Conservation (phyloP, 2,888 invertebrate species). For the Rhagonycha fulva region DNA sequence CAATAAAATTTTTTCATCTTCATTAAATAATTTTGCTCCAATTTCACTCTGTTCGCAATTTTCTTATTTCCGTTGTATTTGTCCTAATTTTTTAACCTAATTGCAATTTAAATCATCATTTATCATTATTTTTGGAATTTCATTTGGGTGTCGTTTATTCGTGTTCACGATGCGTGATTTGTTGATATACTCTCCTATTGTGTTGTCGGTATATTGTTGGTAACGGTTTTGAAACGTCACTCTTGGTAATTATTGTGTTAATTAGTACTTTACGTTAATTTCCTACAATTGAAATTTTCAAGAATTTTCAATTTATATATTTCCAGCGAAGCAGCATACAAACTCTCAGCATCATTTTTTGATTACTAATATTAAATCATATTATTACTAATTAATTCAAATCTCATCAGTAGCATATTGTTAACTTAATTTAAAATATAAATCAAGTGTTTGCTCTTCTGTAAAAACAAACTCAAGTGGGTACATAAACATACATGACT, state of each 20-base stretch:
- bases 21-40: too few relatives aligned
- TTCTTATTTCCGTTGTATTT: background rate
- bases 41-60: background rate
- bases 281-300: background rate
- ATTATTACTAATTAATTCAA: background rate
- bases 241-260: background rate
- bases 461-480: background rate
- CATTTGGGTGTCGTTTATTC: conserved; percentile 1
- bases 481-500: conserved; percentile 8
- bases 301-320: background rate
- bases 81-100: background rate
- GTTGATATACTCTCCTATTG: background rate
- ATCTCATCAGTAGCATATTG: background rate
- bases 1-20: background rate
- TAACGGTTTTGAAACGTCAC: background rate
- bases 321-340: background rate
- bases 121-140: conserved; percentile 1
- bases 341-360: background rate
- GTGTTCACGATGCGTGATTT: conserved; percentile 11
- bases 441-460: background rate
- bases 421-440: background rate
- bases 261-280: background rate
- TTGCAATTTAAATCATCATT: background rate
- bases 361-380: too few relatives aligned
- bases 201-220: background rate